These are phyloP conservation scores for Arothron firmamentum DNA, from an alignment of 2,113 vertebrate genomes.

Conservation along the genomic window DNA sequence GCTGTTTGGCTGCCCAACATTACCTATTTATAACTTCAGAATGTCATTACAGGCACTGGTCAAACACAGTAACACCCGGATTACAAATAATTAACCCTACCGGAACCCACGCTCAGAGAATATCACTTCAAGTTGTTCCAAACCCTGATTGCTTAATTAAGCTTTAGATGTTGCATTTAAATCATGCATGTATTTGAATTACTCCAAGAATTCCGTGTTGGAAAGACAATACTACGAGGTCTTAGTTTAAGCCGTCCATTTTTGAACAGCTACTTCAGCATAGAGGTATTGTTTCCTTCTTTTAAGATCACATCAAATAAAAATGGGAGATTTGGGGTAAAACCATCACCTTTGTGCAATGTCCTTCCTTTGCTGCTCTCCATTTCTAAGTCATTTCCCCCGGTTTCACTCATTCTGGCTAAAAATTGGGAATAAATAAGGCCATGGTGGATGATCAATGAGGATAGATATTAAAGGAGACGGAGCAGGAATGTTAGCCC, in stretches of 20 bases:
- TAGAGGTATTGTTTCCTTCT: too few relatives aligned
- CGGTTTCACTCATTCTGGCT: constrained; percentile 50
- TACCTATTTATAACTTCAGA: constrained; percentile 62
- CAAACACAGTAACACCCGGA: constrained; percentile 25
- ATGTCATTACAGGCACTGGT: constrained; percentile 41
- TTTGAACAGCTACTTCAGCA: too few relatives aligned
- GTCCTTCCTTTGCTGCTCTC: constrained; percentile 25
- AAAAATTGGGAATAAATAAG: constrained; percentile 65
- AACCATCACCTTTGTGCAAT: constrained; percentile 5
- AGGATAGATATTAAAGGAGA: constrained; percentile 63
- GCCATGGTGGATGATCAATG: constrained; percentile 60
- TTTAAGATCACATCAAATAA: too few relatives aligned
- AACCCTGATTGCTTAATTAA: constrained; percentile 10
- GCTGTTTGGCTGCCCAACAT: constrained; percentile 35
- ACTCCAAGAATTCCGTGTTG: background rate
- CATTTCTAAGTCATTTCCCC: constrained; percentile 35
- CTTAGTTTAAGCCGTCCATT: too few relatives aligned
- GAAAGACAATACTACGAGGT: too few relatives aligned
- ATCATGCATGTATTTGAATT: background rate
- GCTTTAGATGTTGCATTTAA: too few relatives aligned
- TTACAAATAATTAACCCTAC: constrained; percentile 20
- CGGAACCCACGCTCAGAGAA: constrained; percentile 7
- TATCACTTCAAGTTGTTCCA: background rate
- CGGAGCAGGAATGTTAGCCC: constrained; percentile 46
- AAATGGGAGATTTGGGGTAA: too few relatives aligned